These are phyloP conservation scores for Bubo blakistoni DNA, from an alignment of 2,113 vertebrate species.

Conservation along the genomic window DNA sequence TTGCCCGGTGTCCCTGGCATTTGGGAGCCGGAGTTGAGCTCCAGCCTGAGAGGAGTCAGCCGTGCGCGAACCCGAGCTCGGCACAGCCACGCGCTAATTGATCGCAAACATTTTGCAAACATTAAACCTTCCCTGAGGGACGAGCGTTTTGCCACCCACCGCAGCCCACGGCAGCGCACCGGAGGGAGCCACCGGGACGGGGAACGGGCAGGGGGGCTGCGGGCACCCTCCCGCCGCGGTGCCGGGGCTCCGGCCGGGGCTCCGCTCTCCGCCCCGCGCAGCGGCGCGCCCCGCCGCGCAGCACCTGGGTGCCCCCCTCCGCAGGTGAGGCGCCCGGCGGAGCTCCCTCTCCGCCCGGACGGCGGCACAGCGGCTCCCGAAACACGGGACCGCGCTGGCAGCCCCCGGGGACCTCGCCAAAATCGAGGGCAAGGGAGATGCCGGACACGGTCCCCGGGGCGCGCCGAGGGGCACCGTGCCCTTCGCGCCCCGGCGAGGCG, in stretches of 20 bases:
- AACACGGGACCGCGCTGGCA: background rate
- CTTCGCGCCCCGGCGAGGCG: background rate
- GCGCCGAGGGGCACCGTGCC: background rate
- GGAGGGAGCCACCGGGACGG: background rate
- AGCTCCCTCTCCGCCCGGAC: background rate
- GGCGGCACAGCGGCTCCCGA: background rate
- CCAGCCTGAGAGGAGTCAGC: background rate
- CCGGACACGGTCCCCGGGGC: background rate
- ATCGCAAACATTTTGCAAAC: slow-evolving; percentile 60
- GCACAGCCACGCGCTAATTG: slow-evolving; percentile 21
- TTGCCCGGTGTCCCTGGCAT: background rate
- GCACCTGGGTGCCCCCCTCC: background rate
- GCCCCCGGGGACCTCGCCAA: background rate
- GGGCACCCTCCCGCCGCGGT: background rate
- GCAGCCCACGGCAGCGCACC: background rate
- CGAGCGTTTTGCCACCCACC: background rate
- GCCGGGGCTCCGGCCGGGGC: background rate
- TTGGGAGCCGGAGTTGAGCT: background rate
- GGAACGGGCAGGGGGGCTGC: background rate
- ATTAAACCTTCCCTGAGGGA: slow-evolving; percentile 23
- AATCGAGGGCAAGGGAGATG: background rate
- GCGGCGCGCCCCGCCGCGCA: background rate
- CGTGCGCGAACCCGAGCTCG: background rate
- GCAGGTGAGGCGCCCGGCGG: background rate
- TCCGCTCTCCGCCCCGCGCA: background rate